Evolutionary conservation across 2,113 vertebrate species (phyloP).

Genomic region (Petrocephalus microphthalmus): DNA sequence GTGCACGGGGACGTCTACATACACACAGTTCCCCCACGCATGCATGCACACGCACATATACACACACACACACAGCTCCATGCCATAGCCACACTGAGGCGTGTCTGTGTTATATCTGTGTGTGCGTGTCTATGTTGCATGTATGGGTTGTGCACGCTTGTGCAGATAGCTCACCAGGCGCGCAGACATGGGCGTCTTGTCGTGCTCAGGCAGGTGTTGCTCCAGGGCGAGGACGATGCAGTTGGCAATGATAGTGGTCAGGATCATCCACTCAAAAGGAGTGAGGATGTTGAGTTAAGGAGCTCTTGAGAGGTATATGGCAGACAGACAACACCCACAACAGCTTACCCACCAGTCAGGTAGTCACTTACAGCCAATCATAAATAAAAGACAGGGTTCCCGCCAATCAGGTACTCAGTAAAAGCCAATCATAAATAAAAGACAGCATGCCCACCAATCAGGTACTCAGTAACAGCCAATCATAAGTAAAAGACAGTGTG

Average conservation of each 20-base stretch:
- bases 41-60: not conserved
- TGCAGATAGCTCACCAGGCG: conserved; percentile 44
- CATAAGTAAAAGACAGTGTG: not conserved
- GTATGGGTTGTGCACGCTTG: not conserved
- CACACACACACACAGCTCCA: conserved; percentile 10
- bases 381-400: not conserved
- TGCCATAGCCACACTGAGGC: not conserved
- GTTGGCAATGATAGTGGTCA: conserved; percentile 70
- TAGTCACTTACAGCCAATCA: not conserved
- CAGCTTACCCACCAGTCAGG: not conserved
- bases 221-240: conserved; percentile 70
- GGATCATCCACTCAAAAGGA: conserved; percentile 70
- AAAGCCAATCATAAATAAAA: not conserved
- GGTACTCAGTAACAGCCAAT: not conserved
- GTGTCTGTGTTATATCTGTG: not conserved
- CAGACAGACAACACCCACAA: not conserved
- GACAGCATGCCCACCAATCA: not conserved
- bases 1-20: not conserved
- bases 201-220: conserved; percentile 65
- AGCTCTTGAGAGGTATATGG: not conserved
- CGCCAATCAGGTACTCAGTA: not conserved
- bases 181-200: conserved; percentile 69
- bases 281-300: conserved; percentile 37
- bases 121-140: not conserved
- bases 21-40: not conserved